Base-by-base conservation (phyloP, 2,113 vertebrate genomes). In the Forbesichthys papilliferus region DNA sequence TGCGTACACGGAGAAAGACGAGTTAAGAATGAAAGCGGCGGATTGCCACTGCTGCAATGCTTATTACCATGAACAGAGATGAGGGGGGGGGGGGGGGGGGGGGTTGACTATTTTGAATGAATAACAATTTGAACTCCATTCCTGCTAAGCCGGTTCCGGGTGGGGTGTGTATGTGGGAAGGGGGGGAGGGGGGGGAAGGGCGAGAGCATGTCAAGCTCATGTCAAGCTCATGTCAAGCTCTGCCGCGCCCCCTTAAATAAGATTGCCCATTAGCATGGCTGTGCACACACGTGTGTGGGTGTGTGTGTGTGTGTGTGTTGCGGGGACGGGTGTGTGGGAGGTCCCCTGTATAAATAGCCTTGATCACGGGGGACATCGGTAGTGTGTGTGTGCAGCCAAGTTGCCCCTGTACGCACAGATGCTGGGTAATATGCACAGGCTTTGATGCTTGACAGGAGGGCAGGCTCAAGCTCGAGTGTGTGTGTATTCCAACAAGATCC, bases 11-110 rank as follows among this genome's bases (percentile, higher is more conserved):
- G 20, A 61, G 61, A 36, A 36, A 59, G 56, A 64, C 76, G 74
- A 86, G 86, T 86, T 78, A 86, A 65, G 65, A 86, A 83, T 83
- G 79, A 83, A 77, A 75, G 68, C 65, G 57, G 68, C 64, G 74
- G 61, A 68, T 71, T 42, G 81, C 74, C 80, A 79, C 76, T 85
- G 83, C 82, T 81, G 90, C 88, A 83, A 77, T 72, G 82, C 82
- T 84, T 80, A 82, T 87, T 81, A 84, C 72, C 83, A 87, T 88
- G 79, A 42, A 68, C 48, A 57, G 78, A 75, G 77, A 54, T 34
- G 14, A 18, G 2, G 62, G 48, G 61, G 16, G 56, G 64, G 53
- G 20, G 58, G 57, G 3, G n/a, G n/a, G n/a, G 77, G 33, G 27
- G 71, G 66, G 61, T 5, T 42, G 36, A 42, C 36, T 42, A 42